Evolutionary conservation across 2,797 vertebrate genomes (phyloP).

Genomic region (Xerus rutilus): DNA sequence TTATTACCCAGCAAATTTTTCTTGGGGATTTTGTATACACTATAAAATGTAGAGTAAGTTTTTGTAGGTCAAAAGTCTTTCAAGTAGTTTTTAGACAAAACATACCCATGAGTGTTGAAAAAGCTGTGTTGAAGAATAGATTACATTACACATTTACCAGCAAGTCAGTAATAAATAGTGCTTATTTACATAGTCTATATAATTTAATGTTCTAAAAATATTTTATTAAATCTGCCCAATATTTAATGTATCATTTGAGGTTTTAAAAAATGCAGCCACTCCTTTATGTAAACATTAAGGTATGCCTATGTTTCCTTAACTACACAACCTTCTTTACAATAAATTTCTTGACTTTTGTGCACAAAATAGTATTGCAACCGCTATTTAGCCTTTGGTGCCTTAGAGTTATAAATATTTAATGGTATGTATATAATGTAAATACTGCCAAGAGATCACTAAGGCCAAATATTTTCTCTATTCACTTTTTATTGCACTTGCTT

Average conservation of each 20-base stretch:
- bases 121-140: conserved; percentile 82
- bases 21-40: conserved; percentile 82
- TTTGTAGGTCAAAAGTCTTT: conserved; percentile 83
- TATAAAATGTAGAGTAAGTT: conserved; percentile 81
- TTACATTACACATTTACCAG: conserved; percentile 84
- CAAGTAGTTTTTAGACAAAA: conserved; percentile 85
- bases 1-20: conserved; percentile 80
- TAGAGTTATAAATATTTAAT: conserved; percentile 92
- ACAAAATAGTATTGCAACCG: conserved; percentile 90
- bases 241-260: conserved; percentile 83
- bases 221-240: conserved; percentile 75
- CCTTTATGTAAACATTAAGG: conserved; percentile 85
- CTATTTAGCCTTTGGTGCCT: conserved; percentile 94
- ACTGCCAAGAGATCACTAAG: conserved; percentile 92
- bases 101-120: conserved; percentile 83
- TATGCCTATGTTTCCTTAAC: conserved; percentile 85
- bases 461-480: conserved; percentile 95
- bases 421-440: conserved; percentile 93
- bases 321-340: conserved; percentile 81
- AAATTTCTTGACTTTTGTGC: conserved; percentile 87
- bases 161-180: conserved; percentile 82
- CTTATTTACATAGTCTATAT: conserved; percentile 81
- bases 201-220: conserved; percentile 86
- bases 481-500: conserved; percentile 93
- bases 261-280: conserved; percentile 79